Base-by-base conservation (phyloP, 1,140 invertebrate genomes). In the Bombus fervidus region DNA sequence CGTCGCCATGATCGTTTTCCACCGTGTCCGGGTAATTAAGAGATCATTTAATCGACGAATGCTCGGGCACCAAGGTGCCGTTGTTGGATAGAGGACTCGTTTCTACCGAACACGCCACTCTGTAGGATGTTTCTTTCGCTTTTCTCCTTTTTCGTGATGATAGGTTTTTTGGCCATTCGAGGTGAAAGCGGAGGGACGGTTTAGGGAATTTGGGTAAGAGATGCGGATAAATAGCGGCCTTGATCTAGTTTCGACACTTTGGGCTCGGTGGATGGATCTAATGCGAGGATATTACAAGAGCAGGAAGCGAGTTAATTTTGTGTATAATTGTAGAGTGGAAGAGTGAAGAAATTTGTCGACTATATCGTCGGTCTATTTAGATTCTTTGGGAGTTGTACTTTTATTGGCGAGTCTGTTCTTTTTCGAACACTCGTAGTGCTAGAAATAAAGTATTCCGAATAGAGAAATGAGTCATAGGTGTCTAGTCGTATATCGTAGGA, bases 1-100 rank as follows among this genome's bases (percentile, higher is more conserved):
- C 53, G 15, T 10, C 59, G 59, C 37, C 22, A 31, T 31, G 59
- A 28, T 64, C 62, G 39, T 78, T 82, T 57, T 74, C 31, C 66
- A 57, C 18, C 59, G 74, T 8, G 86, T 53, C 25, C 47, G 18
- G 75, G 69, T 89, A 89, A 89, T 89, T 89, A 89, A 89, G 83
- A 69, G 75, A 86, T 85, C 76, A 31, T 86, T 89, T 89, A 86
- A 88, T 15, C 71, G 71, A 18, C 13, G 13, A 18, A 13, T 28
- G 68, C 9, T 69, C 59, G 68, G 37, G 0, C 25, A 8, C 25
- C 47, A 13, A 71, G 69, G 37, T 39, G 22, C 69, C 13, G 28
- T 39, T 41, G 28, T n/a, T 28, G 25, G 34, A 59, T 18, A 39
- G 28, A 39, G 22, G 47, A 76, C 34, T 12, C 53, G 25, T 34